Evolutionary conservation across 2,797 vertebrate genomes (phyloP).

Genomic region (Propithecus perrieri): DNA sequence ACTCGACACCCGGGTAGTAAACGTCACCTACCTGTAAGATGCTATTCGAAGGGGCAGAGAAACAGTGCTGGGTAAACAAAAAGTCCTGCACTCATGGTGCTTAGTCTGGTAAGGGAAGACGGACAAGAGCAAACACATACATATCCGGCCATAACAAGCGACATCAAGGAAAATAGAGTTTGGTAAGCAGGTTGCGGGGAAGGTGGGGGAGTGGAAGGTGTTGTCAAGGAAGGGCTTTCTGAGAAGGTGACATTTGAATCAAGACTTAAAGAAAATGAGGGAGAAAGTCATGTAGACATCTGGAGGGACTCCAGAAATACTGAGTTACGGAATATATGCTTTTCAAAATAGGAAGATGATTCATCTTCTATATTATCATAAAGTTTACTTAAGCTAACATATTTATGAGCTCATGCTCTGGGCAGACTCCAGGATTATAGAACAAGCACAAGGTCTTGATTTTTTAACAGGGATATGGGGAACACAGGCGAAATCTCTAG

Average conservation of each 20-base stretch:
- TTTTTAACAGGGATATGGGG: constrained; percentile 11
- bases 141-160: background rate
- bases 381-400: constrained; percentile 53
- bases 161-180: background rate
- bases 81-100: background rate
- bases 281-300: background rate
- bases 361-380: constrained; percentile 49
- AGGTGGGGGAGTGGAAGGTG: background rate
- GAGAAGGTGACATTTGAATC: constrained; percentile 14
- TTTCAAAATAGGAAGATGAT: constrained; percentile 65
- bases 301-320: background rate
- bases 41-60: background rate
- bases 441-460: background rate
- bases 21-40: background rate
- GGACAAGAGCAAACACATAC: background rate
- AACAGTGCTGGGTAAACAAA: background rate
- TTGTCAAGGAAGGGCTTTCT: background rate
- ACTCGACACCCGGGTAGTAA: background rate
- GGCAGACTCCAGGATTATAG: constrained; percentile 27
- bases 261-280: constrained; percentile 42
- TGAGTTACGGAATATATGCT: constrained; percentile 23
- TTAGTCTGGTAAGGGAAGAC: background rate
- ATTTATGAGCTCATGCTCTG: constrained; percentile 66
- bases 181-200: background rate
- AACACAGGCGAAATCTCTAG: background rate